Conservation (phyloP, 64 coral and sea anemone genomes). For the Catalaphyllia jardinei region DNA sequence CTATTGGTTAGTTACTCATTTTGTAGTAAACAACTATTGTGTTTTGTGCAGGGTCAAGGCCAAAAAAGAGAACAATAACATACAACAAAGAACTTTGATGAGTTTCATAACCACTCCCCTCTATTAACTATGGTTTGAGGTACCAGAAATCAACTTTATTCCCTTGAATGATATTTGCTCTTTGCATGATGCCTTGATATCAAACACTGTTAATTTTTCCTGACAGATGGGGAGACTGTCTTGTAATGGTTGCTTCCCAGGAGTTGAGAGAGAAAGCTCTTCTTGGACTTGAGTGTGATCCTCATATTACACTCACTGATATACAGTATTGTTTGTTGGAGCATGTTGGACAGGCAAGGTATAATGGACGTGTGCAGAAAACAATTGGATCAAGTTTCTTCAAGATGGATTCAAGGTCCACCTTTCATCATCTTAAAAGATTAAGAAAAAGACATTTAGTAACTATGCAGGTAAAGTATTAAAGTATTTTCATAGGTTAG, state of each 20-base stretch:
- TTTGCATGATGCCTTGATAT: no score
- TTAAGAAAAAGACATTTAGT: constrained; percentile 49
- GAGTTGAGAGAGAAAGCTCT: constrained; percentile 67
- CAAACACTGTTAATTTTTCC: background rate
- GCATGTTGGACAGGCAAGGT: constrained; percentile 77
- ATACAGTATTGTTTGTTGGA: constrained; percentile 83
- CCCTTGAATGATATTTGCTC: no score
- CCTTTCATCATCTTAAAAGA: constrained; percentile 69
- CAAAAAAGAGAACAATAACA: no score
- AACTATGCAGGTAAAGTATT: constrained; percentile 65
- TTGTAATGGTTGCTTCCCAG: constrained; percentile 92
- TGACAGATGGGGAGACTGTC: constrained; percentile 71
- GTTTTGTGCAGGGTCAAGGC: no score
- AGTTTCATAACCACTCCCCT: no score
- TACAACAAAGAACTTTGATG: no score
- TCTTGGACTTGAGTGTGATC: constrained; percentile 62
- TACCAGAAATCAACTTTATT: no score
- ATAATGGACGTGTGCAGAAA: constrained; percentile 69
- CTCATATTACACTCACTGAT: constrained; percentile 42
- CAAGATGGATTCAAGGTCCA: constrained; percentile 57
- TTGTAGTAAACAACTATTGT: no score
- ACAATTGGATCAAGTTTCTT: constrained; percentile 47
- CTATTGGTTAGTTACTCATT: no score
- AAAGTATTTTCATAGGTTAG: no score
- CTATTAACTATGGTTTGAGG: no score